A percentile compares a stretch with the other conserved stretches of the same genome.
Evolutionary conservation across 2,113 vertebrate species (phyloP).

Genomic region (Tursiops truncatus): DNA sequence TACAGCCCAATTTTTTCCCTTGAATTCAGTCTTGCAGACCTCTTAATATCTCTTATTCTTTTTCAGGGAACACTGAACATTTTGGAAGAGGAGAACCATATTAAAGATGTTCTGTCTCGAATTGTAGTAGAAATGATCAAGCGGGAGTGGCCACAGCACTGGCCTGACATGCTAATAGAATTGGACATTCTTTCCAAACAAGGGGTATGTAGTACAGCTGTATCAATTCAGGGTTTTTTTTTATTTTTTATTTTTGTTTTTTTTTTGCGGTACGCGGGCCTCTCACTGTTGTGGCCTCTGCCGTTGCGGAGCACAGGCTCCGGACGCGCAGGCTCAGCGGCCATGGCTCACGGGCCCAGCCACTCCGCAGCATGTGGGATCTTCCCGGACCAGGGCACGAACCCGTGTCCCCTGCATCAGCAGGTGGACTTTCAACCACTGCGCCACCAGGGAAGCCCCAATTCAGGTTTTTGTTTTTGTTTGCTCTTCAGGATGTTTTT

Average conservation of each 20-base stretch:
- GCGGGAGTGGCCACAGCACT: conserved; percentile 98
- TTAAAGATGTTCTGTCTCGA: conserved; percentile 95
- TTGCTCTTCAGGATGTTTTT: neutral
- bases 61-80: conserved; percentile 92
- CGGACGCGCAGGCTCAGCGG: too few species aligned
- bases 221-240: neutral
- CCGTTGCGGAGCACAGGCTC: too few species aligned
- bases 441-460: too few species aligned
- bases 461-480: neutral
- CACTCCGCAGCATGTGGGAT: too few species aligned
- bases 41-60: conserved; percentile 2
- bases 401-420: too few species aligned
- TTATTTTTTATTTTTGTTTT: neutral
- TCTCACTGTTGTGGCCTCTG: too few species aligned
- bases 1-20: neutral
- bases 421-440: too few species aligned
- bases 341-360: too few species aligned
- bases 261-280: too few species aligned
- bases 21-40: neutral
- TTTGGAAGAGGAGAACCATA: conserved; percentile 95
- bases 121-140: conserved; percentile 99
- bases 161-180: conserved; percentile 97
- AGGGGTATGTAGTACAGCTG: conserved; percentile 86
- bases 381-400: too few species aligned
- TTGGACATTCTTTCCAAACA: conserved; percentile 92